A percentile compares a stretch with the other conserved stretches of the same genome.
These are phyloP conservation scores for Andricus quercusramuli DNA, from an alignment of 2,888 invertebrate genomes.

Conservation along the genomic window DNA sequence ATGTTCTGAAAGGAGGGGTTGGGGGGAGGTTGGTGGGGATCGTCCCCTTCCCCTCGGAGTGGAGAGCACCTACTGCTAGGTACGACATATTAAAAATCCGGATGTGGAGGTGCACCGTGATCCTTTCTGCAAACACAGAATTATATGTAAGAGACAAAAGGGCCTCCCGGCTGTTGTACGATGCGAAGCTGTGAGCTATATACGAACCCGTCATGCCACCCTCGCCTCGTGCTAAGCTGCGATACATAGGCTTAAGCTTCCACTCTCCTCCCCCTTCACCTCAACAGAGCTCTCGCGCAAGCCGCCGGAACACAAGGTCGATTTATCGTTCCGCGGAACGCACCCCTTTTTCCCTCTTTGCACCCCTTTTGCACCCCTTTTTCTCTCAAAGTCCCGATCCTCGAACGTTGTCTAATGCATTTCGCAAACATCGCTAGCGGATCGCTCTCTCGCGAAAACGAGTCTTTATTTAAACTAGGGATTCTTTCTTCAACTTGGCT, in stretches of 20 bases:
- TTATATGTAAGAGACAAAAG: slow-evolving; percentile 82
- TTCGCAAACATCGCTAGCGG: slow-evolving; percentile 73
- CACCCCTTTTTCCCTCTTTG: neutral
- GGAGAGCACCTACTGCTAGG: slow-evolving; percentile 68
- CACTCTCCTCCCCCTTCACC: slow-evolving; percentile 51
- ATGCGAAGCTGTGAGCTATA: slow-evolving; percentile 28
- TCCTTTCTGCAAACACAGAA: slow-evolving; percentile 83
- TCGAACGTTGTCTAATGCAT: slow-evolving; percentile 66
- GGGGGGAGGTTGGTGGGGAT: slow-evolving; percentile 51
- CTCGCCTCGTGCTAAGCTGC: slow-evolving; percentile 65
- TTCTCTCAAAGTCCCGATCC: slow-evolving; percentile 7
- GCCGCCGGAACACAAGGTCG: slow-evolving; percentile 10
- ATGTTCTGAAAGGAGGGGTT: no score
- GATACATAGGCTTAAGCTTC: slow-evolving; percentile 73
- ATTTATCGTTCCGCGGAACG: slow-evolving; percentile 26
- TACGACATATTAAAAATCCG: slow-evolving; percentile 75
- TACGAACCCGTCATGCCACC: slow-evolving; percentile 47
- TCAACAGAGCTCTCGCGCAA: neutral
- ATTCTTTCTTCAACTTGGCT: slow-evolving; percentile 54
- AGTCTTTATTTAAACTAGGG: slow-evolving; percentile 74
- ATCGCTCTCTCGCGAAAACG: slow-evolving; percentile 59
- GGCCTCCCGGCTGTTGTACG: slow-evolving; percentile 52
- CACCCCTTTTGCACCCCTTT: neutral
- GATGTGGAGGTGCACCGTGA: slow-evolving; percentile 73
- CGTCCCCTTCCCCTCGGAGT: slow-evolving; percentile 59